phyloP scores from a whole-genome alignment of 2,113 vertebrate species.

The Tauraco erythrolophus region DNA sequence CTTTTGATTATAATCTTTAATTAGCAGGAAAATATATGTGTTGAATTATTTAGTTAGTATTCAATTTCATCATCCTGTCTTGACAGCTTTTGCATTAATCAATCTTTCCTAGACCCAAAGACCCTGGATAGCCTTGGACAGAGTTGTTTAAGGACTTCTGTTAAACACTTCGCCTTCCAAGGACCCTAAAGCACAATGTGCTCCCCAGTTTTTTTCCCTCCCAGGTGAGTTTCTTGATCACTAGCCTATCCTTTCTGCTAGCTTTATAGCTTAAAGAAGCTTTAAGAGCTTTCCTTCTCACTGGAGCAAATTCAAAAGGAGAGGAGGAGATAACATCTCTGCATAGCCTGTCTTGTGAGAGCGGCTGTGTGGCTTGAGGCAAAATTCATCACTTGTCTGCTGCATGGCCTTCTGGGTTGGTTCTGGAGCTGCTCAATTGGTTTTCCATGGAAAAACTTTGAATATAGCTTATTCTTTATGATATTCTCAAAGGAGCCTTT shows the following conservation, averaged over 20 bases:
- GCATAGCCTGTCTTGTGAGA: neutral
- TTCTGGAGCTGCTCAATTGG: neutral
- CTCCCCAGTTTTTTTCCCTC: neutral
- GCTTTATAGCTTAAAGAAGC: conserved; percentile 6
- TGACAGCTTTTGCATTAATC: conserved; percentile 35
- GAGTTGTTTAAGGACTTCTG: neutral
- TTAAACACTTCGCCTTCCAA: neutral
- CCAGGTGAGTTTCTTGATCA: neutral
- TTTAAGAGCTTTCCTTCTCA: conserved; percentile 32
- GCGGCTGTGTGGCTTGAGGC: neutral
- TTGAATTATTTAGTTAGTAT: conserved; percentile 55
- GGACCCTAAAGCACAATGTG: neutral
- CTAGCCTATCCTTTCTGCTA: neutral
- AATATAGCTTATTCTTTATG: neutral
- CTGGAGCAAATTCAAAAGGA: neutral
- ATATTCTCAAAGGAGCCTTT: neutral
- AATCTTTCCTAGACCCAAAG: neutral
- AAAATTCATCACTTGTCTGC: neutral
- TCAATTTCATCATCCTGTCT: conserved; percentile 18
- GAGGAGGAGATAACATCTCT: neutral
- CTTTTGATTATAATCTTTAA: conserved; percentile 68
- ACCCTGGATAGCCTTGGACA: neutral
- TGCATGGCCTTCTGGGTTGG: neutral
- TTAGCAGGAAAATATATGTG: conserved; percentile 50
- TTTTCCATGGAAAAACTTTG: neutral